Evolutionary conservation across 2,888 invertebrate species (phyloP), one percentile per base, ranked within the genome.

Genomic region (Margaritifera margaritifera): DNA sequence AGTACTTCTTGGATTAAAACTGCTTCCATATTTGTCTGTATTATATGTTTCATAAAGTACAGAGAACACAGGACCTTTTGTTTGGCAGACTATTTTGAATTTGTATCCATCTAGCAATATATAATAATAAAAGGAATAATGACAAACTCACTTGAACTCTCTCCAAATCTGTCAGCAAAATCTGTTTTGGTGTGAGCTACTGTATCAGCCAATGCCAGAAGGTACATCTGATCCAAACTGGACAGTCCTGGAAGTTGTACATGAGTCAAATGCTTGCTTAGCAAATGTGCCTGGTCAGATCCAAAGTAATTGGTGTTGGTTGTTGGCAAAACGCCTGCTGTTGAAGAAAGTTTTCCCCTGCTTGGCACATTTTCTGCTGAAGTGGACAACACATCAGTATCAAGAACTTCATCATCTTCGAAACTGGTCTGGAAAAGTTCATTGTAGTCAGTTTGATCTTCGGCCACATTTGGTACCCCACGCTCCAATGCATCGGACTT

Each of bases 151-250:
- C 42, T 42, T 42, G 42, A 42, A 42, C 42, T 42, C 42, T 42
- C 53, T 62, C 79, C 79, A 74, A 80, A 79, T 59, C 78, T 75
- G 58, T 86, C 87, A 50, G 88, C 82, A 74, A 91, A 85, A 75
- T 91, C 91, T 73, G 90, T 88, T 77, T 89, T 88, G 50, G 89
- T 89, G 75, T 89, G 90, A 42, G 90, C 90, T 53, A 99, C 97
- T 0, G 99, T 99, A 86, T 99, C 99, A 19, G 99, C 99, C 72
- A 99, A 90, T 1, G 99, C 99, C n/a, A 99, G 91, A 72, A 99
- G 92, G 90, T 99, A 99, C 99, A 99, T 99, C 91, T 99, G 99
- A 91, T 99, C 99, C 66, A 99, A 92, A 79, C 97, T 97, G 31
- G 89, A 88, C 55, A 98, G 91, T 0, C 98, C 99, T 0, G 98